Evolutionary conservation across 2,797 vertebrate genomes (phyloP), one percentile per base, ranked within the genome.

Genomic region (Manis javanica): DNA sequence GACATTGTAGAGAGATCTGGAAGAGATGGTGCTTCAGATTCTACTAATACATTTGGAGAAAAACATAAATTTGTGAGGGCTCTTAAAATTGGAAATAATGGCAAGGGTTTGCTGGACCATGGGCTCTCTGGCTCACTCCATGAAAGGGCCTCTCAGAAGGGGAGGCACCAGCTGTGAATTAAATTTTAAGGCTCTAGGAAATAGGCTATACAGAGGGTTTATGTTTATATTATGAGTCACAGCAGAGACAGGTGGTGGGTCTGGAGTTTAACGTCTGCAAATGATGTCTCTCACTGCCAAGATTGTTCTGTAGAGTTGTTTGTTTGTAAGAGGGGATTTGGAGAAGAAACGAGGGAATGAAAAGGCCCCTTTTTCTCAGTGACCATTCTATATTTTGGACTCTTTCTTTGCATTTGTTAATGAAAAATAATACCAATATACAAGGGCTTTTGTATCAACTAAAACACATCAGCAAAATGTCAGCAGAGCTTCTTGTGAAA

Each of bases 191-290:
- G 82, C 95, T 94, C 87, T 95, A 90, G 66, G 77, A 92, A 95
- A 90, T 29, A 90, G 18, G 87, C 53, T 87, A 87, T 74, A 87
- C 46, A 93, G 92, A 96, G 77, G 90, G 87, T 82, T 71, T 95
- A 69, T 97, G 91, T 97, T 97, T 95, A 79, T 95, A 81, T 87
- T 92, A 90, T 96, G 96, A 96, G 90, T 97, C 95, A 97, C 51
- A 96, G 66, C 29, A 95, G 66, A 34, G 82, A 96, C 94, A 97
- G 90, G 96, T 97, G 92, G 90, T 90, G 37, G 61, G 57, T 92
- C 75, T 96, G 84, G 81, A 84, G 74, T 19, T 96, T 88, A 92
- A 95, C 2, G 24, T 95, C 66, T 85, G 55, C 61, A 90, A 86
- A 94, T 0, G 10, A 84, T 94, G 84, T 81, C 75, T 96, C 79